Base-by-base conservation (phyloP, 1,140 invertebrate genomes). In the Dermatophagoides farinae region DNA sequence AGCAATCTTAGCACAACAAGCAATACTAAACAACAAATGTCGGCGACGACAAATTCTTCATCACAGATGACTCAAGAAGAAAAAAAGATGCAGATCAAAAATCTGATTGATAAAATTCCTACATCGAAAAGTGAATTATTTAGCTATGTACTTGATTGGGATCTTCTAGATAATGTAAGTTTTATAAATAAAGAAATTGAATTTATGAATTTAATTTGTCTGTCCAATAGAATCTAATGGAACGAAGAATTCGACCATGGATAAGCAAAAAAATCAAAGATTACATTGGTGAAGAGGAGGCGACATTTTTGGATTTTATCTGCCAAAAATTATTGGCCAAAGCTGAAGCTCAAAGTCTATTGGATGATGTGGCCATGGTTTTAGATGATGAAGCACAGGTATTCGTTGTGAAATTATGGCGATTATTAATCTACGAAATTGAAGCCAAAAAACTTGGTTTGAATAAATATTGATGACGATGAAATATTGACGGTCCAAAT, bases 321-420 rank as follows among this genome's bases (percentile, higher is more conserved):
- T 97, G 93, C 76, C 89, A 89, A 66, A 96, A 97, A 78, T 88
- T 98, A 54, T 79, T 93, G 73, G 84, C 85, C 46, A 86, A 88
- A 59, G 90, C 86, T 69, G 80, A 83, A 65, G 91, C 95, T 43
- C 85, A 91, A 71, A 83, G 83, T 68, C 92, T 98, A 69, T 79
- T 97, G 38, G 88, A 93, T 71, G 93, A 98, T 79, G 89, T 98
- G 67, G 88, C 92, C 78, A 96, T 97, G 91, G 92, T 97, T 66
- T 77, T 98, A 66, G 95, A 97, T 73, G 93, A 98, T 72, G 95
- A 98, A 76, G 93, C 95, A 9, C 93, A 98, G 78, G 89, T 97
- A 55, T 98, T 98, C 79, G 91, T 97, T 66, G 90, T 97, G 43
- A 98, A 98, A 81, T 93, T 98, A 88, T 98, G 93, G 95, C 80